Percentiles rank a stretch among this genome's conserved stretches.
These are phyloP conservation scores for Pedionomus torquatus DNA, from an alignment of 2,113 vertebrate genomes.

Conservation along the genomic window DNA sequence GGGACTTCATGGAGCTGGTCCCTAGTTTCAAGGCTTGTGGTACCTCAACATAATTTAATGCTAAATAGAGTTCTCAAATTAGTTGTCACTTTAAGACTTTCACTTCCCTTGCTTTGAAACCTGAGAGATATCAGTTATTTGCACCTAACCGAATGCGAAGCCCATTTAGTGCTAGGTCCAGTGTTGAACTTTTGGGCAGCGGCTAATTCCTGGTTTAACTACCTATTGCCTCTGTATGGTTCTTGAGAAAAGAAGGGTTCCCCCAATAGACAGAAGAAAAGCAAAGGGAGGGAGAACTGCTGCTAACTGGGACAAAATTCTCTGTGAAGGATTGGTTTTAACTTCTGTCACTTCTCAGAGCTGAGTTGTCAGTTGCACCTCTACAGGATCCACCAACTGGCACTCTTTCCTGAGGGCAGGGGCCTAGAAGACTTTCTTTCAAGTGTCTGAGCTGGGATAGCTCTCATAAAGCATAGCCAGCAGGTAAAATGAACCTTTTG, in stretches of 20 bases:
- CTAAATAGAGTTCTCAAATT: neutral
- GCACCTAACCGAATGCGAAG: neutral
- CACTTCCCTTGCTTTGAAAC: neutral
- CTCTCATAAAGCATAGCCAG: neutral
- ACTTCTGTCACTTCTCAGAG: neutral
- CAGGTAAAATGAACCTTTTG: neutral
- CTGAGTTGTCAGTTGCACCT: fast-evolving
- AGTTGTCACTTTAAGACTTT: neutral
- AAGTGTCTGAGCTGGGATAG: neutral
- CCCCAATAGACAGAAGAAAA: neutral
- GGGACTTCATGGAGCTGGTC: neutral
- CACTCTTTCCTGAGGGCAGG: neutral
- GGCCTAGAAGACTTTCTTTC: neutral
- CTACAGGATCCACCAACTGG: neutral
- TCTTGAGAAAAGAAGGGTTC: neutral
- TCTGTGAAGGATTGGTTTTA: neutral
- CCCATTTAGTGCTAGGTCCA: neutral
- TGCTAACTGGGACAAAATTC: neutral
- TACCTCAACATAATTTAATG: neutral
- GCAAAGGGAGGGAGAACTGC: neutral
- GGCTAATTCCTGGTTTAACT: neutral
- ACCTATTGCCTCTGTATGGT: neutral
- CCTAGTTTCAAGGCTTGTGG: neutral
- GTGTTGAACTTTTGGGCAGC: neutral
- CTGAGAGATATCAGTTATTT: neutral